Conservation (phyloP, 1,140 invertebrate species). For the Riptortus pedestris region DNA sequence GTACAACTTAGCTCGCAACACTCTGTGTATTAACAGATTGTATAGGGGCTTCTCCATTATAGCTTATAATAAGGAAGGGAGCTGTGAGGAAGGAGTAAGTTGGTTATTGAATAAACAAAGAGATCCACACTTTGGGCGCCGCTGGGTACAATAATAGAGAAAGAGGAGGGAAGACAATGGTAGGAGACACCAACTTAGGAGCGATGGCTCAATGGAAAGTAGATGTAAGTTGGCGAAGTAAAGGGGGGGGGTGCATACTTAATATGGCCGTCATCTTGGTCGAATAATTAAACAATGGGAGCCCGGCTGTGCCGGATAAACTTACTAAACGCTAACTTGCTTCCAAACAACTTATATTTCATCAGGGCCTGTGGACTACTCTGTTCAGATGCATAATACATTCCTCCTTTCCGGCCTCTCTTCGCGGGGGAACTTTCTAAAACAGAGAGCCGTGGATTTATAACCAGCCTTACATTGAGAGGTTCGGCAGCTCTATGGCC, state of each 20-base stretch:
- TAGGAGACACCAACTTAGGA: slow-evolving; percentile 17
- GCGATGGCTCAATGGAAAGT: slow-evolving; percentile 24
- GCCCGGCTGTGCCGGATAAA: slow-evolving; percentile 20
- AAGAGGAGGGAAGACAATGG: slow-evolving; percentile 11
- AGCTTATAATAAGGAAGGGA: slow-evolving; percentile 1
- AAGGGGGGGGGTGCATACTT: slow-evolving; percentile 23
- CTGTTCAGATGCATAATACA: slow-evolving; percentile 24
- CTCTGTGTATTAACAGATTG: slow-evolving; percentile 5
- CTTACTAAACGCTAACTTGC: slow-evolving; percentile 26
- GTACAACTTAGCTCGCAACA: no score
- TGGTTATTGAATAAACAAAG: slow-evolving; percentile 19
- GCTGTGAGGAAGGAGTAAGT: slow-evolving; percentile 4
- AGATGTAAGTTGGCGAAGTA: slow-evolving; percentile 19
- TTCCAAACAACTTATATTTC: slow-evolving; percentile 26
- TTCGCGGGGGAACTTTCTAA: slow-evolving; percentile 20
- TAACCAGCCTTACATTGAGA: background rate
- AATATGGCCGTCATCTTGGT: slow-evolving; percentile 26
- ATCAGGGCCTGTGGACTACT: slow-evolving; percentile 18
- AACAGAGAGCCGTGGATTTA: background rate
- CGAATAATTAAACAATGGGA: slow-evolving; percentile 27
- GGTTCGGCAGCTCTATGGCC: background rate
- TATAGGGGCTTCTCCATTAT: background rate
- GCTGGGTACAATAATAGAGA: slow-evolving; percentile 12
- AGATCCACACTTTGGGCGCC: slow-evolving; percentile 1
- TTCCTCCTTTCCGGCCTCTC: slow-evolving; percentile 17